phyloP scores from a whole-genome alignment of 2,113 vertebrate species.

The Spilogale gracilis region DNA sequence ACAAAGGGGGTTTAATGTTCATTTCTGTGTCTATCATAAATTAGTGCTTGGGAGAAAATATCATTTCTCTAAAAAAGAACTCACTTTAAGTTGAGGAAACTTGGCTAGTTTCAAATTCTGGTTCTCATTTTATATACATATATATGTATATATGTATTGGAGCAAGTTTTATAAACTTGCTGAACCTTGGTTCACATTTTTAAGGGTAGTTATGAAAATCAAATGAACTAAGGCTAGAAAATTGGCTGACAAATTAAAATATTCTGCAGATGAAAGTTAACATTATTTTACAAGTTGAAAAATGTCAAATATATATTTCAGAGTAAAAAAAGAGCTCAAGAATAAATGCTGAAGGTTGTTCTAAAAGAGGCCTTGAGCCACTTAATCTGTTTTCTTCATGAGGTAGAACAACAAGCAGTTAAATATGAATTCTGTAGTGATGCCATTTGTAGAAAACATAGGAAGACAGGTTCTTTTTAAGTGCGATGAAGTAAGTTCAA shows the following conservation, averaged over 20 bases:
- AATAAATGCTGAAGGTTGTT: neutral
- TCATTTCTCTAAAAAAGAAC: neutral
- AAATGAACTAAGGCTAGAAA: conserved; percentile 7
- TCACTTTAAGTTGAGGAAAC: neutral
- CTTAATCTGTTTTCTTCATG: conserved; percentile 28
- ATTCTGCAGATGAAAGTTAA: neutral
- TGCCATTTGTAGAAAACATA: neutral
- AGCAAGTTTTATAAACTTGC: neutral
- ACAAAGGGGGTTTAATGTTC: neutral
- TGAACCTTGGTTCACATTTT: conserved; percentile 22
- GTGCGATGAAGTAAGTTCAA: neutral
- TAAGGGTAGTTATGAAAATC: neutral
- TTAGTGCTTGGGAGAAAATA: neutral
- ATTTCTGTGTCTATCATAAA: neutral
- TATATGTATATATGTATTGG: neutral
- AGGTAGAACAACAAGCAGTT: conserved; percentile 11
- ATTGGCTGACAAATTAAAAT: neutral
- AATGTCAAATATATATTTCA: conserved; percentile 17
- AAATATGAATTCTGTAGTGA: neutral
- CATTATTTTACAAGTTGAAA: conserved; percentile 20
- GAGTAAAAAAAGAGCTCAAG: neutral
- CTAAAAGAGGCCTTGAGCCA: neutral
- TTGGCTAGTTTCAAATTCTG: neutral
- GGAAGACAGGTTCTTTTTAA: neutral
- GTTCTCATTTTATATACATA: neutral